Base-by-base conservation (phyloP, 1,140 invertebrate species). In the Plutomurus gul region DNA sequence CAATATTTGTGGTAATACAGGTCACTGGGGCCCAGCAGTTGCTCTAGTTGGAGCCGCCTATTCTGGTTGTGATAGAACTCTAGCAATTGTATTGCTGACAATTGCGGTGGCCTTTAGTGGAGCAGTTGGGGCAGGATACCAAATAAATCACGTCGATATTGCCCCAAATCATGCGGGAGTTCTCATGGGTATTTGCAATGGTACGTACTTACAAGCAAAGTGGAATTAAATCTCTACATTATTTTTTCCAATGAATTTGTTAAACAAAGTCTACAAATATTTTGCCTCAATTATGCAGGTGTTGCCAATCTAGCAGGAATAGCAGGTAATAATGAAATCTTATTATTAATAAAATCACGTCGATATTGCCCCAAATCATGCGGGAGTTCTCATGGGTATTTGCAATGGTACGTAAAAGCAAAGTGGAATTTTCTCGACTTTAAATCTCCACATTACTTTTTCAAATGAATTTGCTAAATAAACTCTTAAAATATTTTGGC, bases 21-120 rank as follows among this genome's bases (percentile, higher is more conserved):
- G 91, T 27, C 92, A 91, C 4, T 89, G 92, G 75, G 91, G 90
- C n/a, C 92, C 91, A 0, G 94, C 92, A 8, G 89, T 94, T 4
- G 94, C 94, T 39, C 90, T 95, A 51, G 90, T 95, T 49, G 89
- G 91, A 20, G 94, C 94, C 4, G 93, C 92, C 0, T 95, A 95
- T 87, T 91, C 93, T 5, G 93, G 92, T 8, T 96, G 92, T 81
- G 88, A 93, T 84, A 88, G 89, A 37, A 80, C 81, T 16, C 30
- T 87, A 5, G 87, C 88, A 4, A 87, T 90, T 36, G 85, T 83
- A 18, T 81, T 90, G 16, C 84, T 89, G 36, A 86, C 86, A 6
- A 75, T 89, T 10, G 86, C 85, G 20, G 87, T 89, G 10, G 85
- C 86, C 22, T 83, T 88, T 16, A 87, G 85, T 46, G 88, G 88